Evolutionary conservation across 2,888 invertebrate genomes (phyloP), one percentile per base, ranked within the genome.

Genomic region (Limnephilus marmoratus): DNA sequence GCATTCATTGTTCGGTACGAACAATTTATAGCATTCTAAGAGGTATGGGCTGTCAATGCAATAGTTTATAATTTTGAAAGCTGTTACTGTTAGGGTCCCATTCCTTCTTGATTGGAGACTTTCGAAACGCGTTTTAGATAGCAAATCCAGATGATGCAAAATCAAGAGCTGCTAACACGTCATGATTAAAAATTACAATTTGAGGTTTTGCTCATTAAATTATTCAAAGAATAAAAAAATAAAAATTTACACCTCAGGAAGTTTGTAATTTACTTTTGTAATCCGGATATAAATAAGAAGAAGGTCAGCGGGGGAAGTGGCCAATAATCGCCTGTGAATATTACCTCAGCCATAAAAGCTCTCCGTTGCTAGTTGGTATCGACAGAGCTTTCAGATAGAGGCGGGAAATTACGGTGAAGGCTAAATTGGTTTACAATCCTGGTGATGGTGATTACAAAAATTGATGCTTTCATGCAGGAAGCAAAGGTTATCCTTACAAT

Each of bases 401-500:
- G 68, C 24, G 68, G 68, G n/a, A 68, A 24, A 68, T 68, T 68
- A 68, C 68, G 68, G 68, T 68, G 68, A 68, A 68, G 68, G 24
- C 24, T 68, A 68, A 68, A 68, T 68, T 68, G 68, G 68, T 68
- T 68, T 68, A 68, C 24, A 68, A 68, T 68, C 68, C 68, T 68
- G 68, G 68, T 68, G 68, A 68, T 68, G 68, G 24, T 2, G 68
- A 68, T 68, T 68, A n/a, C 68, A 68, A 68, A 68, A 68, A 68
- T 68, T 68, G 24, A 68, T 68, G 68, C 68, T 24, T 68, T 68
- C 24, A 68, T 68, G 9, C 68, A 68, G 68, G 68, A 68, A 68
- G 68, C 68, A 68, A 68, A 68, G 68, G 68, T 68, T 68, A 68
- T 68, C 68, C 68, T 68, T 68, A 68, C 68, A 68, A 68, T 68